Base-by-base conservation (phyloP, 1,140 invertebrate species). In the Drosophila rhopaloa region DNA sequence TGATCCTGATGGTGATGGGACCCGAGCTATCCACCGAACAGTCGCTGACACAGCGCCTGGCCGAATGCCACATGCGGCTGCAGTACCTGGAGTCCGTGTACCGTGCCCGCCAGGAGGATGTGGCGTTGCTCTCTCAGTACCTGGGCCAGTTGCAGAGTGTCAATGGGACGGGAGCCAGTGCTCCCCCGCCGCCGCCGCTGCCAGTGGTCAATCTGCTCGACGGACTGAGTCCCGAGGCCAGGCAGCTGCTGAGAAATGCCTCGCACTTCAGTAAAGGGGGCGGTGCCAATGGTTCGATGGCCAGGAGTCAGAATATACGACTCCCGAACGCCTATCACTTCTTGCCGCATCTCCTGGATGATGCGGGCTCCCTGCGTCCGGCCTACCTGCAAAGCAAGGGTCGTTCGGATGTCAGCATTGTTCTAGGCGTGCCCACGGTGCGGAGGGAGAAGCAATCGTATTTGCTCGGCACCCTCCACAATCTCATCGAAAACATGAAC, bases 361-460 rank as follows among this genome's bases (percentile, higher is more conserved):
- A 96, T 90, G 95, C 96, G 0, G 94, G 95, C 73, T 97, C 96
- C 80, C 93, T 98, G 41, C 94, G 95, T 44, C 97, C 98, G 7
- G 95, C 96, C 8, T 97, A 96, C 91, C 93, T 96, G 57, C 93
- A 97, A 76, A 96, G 96, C 13, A 95, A 95, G 76, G 95, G 95
- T 5, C 94, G 97, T 47, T 93, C 93, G 10, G 96, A 96, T 79
- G 95, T 96, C 0, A 96, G 96, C 37, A 94, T 98, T 53, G 96
- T 98, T 0, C 93, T 99, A 24, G 98, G 97, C 13, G 94, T 95
- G 70, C 98, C 98, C 1, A 99, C 98, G 0, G 98, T 99, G 1
- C 96, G 96, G 79, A 93, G 98, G 48, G 96, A 97, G 66, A 96
- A 97, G 68, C 97, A 98, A 83, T 97, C 95, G 72, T 99, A 99